A percentile compares a stretch with the other conserved stretches of the same genome.
phyloP scores from a whole-genome alignment of 2,113 vertebrate genomes.

The Microcebus tavaratra region DNA sequence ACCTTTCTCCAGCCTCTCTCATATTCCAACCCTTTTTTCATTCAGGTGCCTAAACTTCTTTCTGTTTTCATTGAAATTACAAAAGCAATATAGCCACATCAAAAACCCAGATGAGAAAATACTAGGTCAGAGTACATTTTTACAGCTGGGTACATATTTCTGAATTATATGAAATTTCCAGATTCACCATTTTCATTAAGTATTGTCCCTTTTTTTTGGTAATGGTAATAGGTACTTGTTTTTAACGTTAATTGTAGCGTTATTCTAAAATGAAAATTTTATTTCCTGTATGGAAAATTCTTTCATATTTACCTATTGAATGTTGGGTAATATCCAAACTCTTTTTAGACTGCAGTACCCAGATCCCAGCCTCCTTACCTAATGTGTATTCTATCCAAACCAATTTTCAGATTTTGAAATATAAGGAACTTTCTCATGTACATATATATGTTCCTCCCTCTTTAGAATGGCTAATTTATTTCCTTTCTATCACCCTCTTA shows the following conservation, averaged over 20 bases:
- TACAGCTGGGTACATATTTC: not conserved
- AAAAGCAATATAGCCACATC: not conserved
- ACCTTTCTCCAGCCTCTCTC: not conserved
- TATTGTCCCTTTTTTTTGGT: not conserved
- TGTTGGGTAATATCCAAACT: not conserved
- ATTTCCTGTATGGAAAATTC: not conserved
- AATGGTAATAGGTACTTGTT: slow-evolving; percentile 12
- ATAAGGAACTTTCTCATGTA: slow-evolving; percentile 14
- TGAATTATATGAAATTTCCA: slow-evolving; percentile 8
- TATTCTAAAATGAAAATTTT: slow-evolving; percentile 40
- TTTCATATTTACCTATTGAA: not conserved
- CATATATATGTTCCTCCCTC: not conserved
- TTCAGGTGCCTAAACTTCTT: slow-evolving; percentile 22
- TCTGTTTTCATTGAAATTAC: slow-evolving; percentile 49
- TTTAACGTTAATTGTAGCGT: not conserved
- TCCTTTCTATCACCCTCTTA: not conserved
- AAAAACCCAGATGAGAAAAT: not conserved
- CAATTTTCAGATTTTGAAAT: slow-evolving; percentile 31
- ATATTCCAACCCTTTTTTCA: not conserved
- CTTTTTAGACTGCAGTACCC: not conserved
- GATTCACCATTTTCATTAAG: not conserved
- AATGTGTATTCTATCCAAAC: not conserved
- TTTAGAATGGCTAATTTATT: not conserved
- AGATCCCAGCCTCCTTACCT: not conserved
- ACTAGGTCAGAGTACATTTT: not conserved